phyloP scores from a whole-genome alignment of 64 coral and sea anemone genomes.

The Montipora capricornis region DNA sequence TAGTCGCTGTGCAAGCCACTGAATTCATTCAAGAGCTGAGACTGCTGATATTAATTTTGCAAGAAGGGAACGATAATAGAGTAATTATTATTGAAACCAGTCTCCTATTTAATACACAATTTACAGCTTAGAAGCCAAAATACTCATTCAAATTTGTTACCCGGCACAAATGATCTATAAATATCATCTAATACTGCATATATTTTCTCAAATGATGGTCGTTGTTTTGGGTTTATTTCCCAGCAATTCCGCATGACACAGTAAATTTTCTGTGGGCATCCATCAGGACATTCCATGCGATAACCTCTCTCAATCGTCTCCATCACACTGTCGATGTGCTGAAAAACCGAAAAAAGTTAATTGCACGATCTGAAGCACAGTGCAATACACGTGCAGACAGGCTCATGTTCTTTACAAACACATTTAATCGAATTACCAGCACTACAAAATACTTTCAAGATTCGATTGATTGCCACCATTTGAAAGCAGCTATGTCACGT shows the following conservation, averaged over 20 bases:
- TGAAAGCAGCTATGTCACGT: no score
- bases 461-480: no score
- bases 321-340: conserved; percentile 86
- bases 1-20: not conserved
- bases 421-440: no score
- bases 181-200: conserved; percentile 56
- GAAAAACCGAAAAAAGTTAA: conserved; percentile 9
- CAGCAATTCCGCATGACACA: conserved; percentile 86
- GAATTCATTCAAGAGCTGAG: not conserved
- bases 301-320: conserved; percentile 80
- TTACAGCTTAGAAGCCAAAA: not conserved
- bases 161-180: conserved; percentile 44
- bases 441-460: no score
- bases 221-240: conserved; percentile 66
- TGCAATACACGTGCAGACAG: no score
- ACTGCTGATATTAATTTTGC: not conserved
- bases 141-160: not conserved
- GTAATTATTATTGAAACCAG: not conserved
- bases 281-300: conserved; percentile 95
- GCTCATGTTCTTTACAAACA: no score
- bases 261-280: conserved; percentile 73
- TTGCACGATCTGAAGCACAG: no score
- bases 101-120: not conserved
- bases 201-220: conserved; percentile 91
- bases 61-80: not conserved